Percentiles rank a stretch among this genome's conserved stretches.
These are phyloP conservation scores for Bos javanicus DNA, from an alignment of 2,113 vertebrate species.

Conservation along the genomic window DNA sequence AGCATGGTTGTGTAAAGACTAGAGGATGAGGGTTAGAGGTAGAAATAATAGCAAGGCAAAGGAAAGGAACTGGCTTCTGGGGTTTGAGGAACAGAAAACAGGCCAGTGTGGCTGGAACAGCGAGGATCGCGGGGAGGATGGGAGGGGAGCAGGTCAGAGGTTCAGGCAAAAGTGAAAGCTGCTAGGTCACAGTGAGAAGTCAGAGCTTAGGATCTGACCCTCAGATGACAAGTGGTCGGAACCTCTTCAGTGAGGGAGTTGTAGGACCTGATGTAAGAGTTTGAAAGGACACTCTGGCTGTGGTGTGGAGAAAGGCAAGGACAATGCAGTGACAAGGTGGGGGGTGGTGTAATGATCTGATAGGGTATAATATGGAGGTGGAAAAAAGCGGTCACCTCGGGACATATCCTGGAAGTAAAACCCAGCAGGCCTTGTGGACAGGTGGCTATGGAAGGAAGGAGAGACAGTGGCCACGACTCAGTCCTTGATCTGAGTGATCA, in stretches of 20 bases:
- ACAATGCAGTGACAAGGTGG: fast-evolving
- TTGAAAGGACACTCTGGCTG: background rate
- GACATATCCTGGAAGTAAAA: background rate
- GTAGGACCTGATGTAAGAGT: background rate
- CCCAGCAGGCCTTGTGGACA: background rate
- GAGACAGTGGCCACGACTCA: background rate
- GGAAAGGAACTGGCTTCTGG: background rate
- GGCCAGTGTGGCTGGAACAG: background rate
- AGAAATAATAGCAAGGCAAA: background rate
- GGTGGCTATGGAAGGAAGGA: background rate
- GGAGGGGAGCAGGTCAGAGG: background rate
- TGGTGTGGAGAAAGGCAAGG: background rate
- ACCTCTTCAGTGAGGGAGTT: background rate
- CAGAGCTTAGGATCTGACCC: background rate
- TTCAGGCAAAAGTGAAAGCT: background rate
- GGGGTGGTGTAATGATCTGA: background rate
- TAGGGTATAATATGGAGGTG: fast-evolving
- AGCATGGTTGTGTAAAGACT: background rate
- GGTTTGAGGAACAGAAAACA: background rate
- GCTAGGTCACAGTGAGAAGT: background rate
- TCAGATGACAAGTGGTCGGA: background rate
- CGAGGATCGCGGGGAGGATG: fast-evolving
- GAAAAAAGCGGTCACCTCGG: background rate
- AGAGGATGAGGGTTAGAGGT: background rate
- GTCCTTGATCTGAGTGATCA: background rate